These are phyloP conservation scores for Teinopalpus imperialis DNA, from an alignment of 2,888 invertebrate genomes.

Conservation along the genomic window DNA sequence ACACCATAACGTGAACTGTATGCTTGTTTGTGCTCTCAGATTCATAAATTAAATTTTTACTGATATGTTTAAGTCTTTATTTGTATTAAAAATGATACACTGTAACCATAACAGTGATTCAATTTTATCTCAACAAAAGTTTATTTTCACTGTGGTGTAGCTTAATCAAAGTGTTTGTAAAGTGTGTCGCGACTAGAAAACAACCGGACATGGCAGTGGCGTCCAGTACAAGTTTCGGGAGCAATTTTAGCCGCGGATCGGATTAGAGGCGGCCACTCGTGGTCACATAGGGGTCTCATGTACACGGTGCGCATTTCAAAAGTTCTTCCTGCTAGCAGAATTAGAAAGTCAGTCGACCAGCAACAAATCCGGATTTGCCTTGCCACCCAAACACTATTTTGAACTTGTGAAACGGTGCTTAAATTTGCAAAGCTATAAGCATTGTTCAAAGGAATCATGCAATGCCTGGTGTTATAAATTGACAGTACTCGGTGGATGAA, in stretches of 20 bases:
- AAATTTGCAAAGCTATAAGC: conserved; percentile 49
- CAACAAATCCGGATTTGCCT: conserved; percentile 76
- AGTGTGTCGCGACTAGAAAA: conserved; percentile 65
- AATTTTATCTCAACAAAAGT: conserved; percentile 68
- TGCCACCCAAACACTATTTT: conserved; percentile 70
- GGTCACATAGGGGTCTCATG: conserved; percentile 70
- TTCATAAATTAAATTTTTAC: too few relatives aligned
- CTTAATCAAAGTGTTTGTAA: conserved; percentile 74
- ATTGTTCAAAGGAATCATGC: conserved; percentile 50
- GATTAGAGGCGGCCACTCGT: conserved; percentile 73
- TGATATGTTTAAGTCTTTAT: too few relatives aligned
- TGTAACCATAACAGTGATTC: conserved; percentile 53
- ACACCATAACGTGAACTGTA: too few relatives aligned
- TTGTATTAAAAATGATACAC: conserved; percentile 57
- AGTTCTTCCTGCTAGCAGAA: conserved; percentile 67
- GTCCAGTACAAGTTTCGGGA: conserved; percentile 65
- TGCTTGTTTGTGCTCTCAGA: too few relatives aligned
- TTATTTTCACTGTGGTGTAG: conserved; percentile 68
- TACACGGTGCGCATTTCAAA: conserved; percentile 79
- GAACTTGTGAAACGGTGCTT: too few relatives aligned
- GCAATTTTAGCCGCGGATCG: conserved; percentile 54
- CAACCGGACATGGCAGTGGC: conserved; percentile 39
- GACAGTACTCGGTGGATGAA: too few relatives aligned
- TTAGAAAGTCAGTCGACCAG: conserved; percentile 74
- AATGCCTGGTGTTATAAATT: conserved; percentile 36